These are phyloP conservation scores for Macrocentrus cingulum DNA, from an alignment of 1,140 invertebrate species.

Conservation along the genomic window DNA sequence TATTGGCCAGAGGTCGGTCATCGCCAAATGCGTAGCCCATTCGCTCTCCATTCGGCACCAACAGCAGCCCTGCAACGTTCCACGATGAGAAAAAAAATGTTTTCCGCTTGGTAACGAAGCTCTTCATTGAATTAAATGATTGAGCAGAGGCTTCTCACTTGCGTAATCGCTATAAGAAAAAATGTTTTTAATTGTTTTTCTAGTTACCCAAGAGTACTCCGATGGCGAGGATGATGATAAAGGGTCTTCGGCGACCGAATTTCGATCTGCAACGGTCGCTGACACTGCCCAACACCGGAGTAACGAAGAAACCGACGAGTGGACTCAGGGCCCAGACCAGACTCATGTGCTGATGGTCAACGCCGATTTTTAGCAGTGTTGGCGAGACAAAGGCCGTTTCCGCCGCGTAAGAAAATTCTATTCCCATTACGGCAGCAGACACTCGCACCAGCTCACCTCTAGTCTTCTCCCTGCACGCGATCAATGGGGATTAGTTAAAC, in stretches of 20 bases:
- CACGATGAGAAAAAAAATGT: too few relatives aligned
- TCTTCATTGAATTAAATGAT: too few relatives aligned
- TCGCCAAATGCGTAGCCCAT: conserved; percentile 84
- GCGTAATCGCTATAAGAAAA: too few relatives aligned
- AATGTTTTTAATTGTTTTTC: too few relatives aligned
- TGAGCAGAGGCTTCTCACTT: too few relatives aligned
- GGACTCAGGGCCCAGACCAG: conserved; percentile 93
- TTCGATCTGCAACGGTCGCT: conserved; percentile 83
- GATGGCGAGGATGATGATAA: conserved; percentile 85
- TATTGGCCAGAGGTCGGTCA: conserved; percentile 51
- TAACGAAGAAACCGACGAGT: conserved; percentile 89
- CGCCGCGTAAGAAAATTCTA: conserved; percentile 95
- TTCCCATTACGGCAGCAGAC: conserved; percentile 94
- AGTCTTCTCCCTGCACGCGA: conserved; percentile 67
- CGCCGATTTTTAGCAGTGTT: conserved; percentile 88
- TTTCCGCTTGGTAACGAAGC: too few relatives aligned
- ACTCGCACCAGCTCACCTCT: conserved; percentile 80
- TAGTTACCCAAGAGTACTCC: conserved; percentile 86
- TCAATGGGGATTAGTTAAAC: conserved; percentile 38
- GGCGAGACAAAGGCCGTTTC: conserved; percentile 97
- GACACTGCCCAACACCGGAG: conserved; percentile 87
- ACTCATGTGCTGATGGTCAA: conserved; percentile 89
- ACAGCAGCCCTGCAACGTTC: conserved; percentile 72
- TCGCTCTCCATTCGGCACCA: conserved; percentile 88
- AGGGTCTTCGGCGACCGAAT: conserved; percentile 84